A percentile compares a stretch with the other conserved stretches of the same genome.
Conservation (phyloP, 1,140 invertebrate species). For the Homarus americanus region DNA sequence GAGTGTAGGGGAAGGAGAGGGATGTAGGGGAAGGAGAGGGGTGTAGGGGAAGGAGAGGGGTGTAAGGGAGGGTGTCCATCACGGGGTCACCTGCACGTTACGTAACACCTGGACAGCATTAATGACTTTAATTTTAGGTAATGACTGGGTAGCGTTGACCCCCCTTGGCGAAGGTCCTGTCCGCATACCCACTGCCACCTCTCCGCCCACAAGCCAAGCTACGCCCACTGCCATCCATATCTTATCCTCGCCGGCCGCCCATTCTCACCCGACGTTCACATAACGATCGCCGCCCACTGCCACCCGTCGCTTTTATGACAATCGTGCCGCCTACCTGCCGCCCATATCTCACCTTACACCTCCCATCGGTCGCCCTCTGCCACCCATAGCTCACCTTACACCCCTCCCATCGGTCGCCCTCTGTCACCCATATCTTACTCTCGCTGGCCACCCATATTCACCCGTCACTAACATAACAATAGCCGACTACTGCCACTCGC, state of each 20-base stretch:
- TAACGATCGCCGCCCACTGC: not conserved
- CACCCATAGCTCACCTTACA: too few species aligned
- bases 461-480: not conserved
- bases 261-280: too few species aligned
- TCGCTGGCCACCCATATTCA: not conserved
- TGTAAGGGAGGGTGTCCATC: not conserved
- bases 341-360: too few species aligned
- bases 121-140: conserved; percentile 56
- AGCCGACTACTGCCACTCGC: not conserved
- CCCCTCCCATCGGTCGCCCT: too few species aligned
- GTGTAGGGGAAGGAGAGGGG: not conserved
- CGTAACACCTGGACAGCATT: conserved; percentile 23
- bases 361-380: too few species aligned
- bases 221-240: not conserved
- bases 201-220: not conserved
- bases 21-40: not conserved
- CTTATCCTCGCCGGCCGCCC: not conserved
- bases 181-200: not conserved
- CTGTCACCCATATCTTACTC: not conserved
- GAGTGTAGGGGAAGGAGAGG: not conserved
- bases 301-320: not conserved
- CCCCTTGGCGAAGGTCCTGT: conserved; percentile 5
- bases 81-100: not conserved
- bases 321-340: not conserved
- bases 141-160: conserved; percentile 29